Conservation (phyloP, 2,797 vertebrate genomes). For the Furcifer pardalis region DNA sequence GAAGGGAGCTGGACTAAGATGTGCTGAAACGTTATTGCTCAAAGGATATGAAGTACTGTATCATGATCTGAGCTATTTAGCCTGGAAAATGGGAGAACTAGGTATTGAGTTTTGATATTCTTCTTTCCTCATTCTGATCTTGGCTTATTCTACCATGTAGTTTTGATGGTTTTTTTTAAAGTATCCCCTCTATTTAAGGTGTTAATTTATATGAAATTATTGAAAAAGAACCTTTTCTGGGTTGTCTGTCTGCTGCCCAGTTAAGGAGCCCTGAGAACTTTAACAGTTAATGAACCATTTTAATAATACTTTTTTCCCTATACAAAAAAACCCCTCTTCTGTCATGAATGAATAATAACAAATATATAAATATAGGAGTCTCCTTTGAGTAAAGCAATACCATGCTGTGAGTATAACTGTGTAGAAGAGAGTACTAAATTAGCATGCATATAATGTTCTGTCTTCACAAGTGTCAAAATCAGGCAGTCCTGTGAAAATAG, state of each 20-base stretch:
- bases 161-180: conserved; percentile 50
- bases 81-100: conserved; percentile 36
- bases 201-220: conserved; percentile 23
- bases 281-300: conserved; percentile 19
- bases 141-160: conserved; percentile 52
- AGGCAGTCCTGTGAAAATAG: conserved; percentile 8
- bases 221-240: conserved; percentile 28
- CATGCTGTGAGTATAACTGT: not conserved
- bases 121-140: conserved; percentile 50
- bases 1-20: not conserved
- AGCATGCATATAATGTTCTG: not conserved
- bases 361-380: conserved; percentile 32
- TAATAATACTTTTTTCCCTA: conserved; percentile 44
- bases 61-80: not conserved
- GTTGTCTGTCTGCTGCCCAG: accelerated
- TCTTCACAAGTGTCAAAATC: conserved; percentile 22
- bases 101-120: conserved; percentile 41
- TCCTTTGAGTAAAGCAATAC: not conserved
- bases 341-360: conserved; percentile 35
- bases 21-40: not conserved
- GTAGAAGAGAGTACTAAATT: not conserved
- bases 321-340: conserved; percentile 38
- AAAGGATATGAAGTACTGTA: not conserved
- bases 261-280: not conserved
- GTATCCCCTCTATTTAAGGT: conserved; percentile 20